Base-by-base conservation (phyloP, 2,888 invertebrate genomes). In the Cremastinae sp. region DNA sequence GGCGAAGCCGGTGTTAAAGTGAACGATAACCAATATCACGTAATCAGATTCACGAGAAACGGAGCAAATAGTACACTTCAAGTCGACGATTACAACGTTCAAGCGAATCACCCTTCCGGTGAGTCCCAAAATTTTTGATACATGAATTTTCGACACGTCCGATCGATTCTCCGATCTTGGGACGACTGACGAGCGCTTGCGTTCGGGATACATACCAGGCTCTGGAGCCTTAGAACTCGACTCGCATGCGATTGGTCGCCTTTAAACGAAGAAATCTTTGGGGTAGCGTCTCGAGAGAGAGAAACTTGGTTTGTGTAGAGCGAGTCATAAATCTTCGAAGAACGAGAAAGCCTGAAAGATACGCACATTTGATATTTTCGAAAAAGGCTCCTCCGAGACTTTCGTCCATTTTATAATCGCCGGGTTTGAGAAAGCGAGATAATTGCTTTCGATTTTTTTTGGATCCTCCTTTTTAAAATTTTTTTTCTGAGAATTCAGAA, bases 1-100 rank as follows among this genome's bases (percentile, higher is more conserved):
- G 97, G 96, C 0, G 97, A 98, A 87, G 95, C 95, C 83, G 94
- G 95, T n/a, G 94, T 96, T 2, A 94, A 96, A 88, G 96, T 98
- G 3, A 97, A 98, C 86, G 98, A 98, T 86, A 97, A 97, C 80
- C 93, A 94, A 47, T 98, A 98, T 90, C 98, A 98, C 90, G 96
- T 98, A 45, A 94, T 98, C 0, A 91, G 96, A 81, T 98, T 98
- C 89, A 96, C 95, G 2, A 92, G 98, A 80, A 94, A 94, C 69
- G 98, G 97, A 7, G 95, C 97, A 64, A 96, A 97, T 85, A 95
- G 98, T 0, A 96, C 97, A 0, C 90, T 98, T 49, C 97, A 98
- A 90, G 91, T 98, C 10, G 98, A 98, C 85, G 96, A 97, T 88
- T 96, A 96, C 86, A 96, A 96, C 85, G 94, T 96, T 14, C 96